Evolutionary conservation across 1,140 invertebrate species (phyloP), one percentile per base, ranked within the genome.

Genomic region (Lithobius niger): DNA sequence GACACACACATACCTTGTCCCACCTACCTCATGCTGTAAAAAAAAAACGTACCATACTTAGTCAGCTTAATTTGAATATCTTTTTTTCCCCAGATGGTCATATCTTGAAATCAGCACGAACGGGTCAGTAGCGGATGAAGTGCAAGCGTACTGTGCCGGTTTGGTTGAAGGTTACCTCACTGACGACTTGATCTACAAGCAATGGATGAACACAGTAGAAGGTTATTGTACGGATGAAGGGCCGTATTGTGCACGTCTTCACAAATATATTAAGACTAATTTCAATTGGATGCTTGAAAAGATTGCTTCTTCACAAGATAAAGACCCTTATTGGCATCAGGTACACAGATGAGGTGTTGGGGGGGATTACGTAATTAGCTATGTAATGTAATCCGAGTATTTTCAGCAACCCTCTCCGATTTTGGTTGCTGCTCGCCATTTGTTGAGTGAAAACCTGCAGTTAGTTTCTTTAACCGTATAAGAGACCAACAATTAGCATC

Each of bases 91-190:
- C 49, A 52, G 79, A 26, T 89, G 86, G 85, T 84, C 83, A 1
- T 76, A 79, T 59, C 69, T 90, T 16, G 85, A 89, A 74, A 78
- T 89, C 49, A 81, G 86, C 70, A 85, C 84, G 3, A 78, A 84
- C 57, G 66, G 72, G 40, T 73, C 75, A 1, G 85, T 81, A 67
- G 77, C 81, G 2, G 84, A 87, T 55, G 49, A 59, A 1, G 67
- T 74, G 66, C 90, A 94, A 72, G 87, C 87, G 0, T 90, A 84
- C 66, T 83, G 84, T 1, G 88, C 89, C n/a, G 91, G 91, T 6
- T 74, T 88, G n/a, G 73, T 88, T 0, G 90, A 94, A 71, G 89
- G 88, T 0, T 81, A 80, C 26, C 66, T 88, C 0, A 88, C 86
- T 2, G 83, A 82, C 77, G 80, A 83, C 59, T 72, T 89, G 25